Base-by-base conservation (phyloP, 2,113 vertebrate species). In the Vombatus ursinus region DNA sequence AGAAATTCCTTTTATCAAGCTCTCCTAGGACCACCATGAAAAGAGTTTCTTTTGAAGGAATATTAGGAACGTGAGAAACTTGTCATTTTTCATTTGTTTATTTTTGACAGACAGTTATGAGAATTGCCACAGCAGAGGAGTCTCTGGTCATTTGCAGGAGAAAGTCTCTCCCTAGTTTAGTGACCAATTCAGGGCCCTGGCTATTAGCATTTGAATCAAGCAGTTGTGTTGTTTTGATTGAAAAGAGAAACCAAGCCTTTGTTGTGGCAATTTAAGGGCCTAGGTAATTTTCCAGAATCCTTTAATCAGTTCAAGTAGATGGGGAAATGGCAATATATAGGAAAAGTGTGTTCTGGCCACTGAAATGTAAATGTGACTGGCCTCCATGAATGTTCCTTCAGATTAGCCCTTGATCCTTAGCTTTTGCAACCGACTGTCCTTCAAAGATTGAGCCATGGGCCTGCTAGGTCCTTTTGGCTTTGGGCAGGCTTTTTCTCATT, bases 191-290 rank as follows among this genome's bases (percentile, higher is more conserved):
- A 84, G 95, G 90, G 1, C 48, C 92, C 24, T 0, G 0, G 37
- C 94, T 19, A 96, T 98, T 96, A 97, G 97, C 97, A 97, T 97
- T 90, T 97, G 97, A 97, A 98, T 97, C 10, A 1, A 95, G 93
- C 92, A 31, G 90, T 91, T n/a, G 0, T 16, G 89, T 49, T 52
- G 96, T 95, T 96, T 92, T 89, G 95, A 94, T 53, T 94, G 97
- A 95, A 92, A 52, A 57, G 93, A 94, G 95, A 92, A 89, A 51
- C 90, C 48, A 8, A 57, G 93, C 90, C 97, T 98, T 97, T 98
- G 97, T 97, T 93, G 95, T 92, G 31, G 92, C 91, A 93, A 53
- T 96, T 96, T 44, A 90, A 95, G 93, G 96, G 93, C 2, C 0
- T 61, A 1, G 44, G 90, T 49, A 1, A 53, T 92, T 96, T 96